Evolutionary conservation across 1,140 invertebrate genomes (phyloP), one percentile per base, ranked within the genome.

Genomic region (Triops longicaudatus): DNA sequence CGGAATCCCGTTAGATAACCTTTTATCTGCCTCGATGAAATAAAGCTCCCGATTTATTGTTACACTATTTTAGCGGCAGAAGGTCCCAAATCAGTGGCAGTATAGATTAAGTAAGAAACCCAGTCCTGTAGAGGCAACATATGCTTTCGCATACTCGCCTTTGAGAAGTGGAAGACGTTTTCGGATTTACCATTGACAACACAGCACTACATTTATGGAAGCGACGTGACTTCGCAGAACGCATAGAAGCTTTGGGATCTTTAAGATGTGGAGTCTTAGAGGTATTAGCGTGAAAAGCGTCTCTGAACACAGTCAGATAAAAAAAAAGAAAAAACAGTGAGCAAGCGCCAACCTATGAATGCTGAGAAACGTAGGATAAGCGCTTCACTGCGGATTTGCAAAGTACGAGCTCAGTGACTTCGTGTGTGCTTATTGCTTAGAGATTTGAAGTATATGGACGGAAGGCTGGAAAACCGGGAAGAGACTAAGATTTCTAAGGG

Each of bases 161-260:
- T 63, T 63, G 10, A 10, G 50, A 22, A 63, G 14, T 63, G n/a
- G 50, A 63, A 63, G 50, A 63, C 50, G 50, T 22, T 63, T 63
- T 63, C 17, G 50, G 50, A 63, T 63, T 63, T 63, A 22, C 50
- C 50, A 63, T 63, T 63, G 50, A 17, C 50, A 63, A 63, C 50
- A 63, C 50, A 63, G 22, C 50, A 63, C 50, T n/a, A 14, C 50
- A 63, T 63, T 63, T 63, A 63, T 63, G 50, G 50, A 63, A 63
- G 50, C 50, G 50, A 63, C 50, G 50, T 63, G 50, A 63, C 50
- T 63, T 63, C 50, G 50, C 9, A 63, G 50, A 63, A 63, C 50
- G 50, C 50, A 63, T 63, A 63, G n/a, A 22, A 63, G 50, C 50
- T 63, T 63, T 63, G 50, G 50, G 50, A 63, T 63, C 50, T 63